Evolutionary conservation across 2,113 vertebrate species (phyloP).

Genomic region (Sula dactylatra): DNA sequence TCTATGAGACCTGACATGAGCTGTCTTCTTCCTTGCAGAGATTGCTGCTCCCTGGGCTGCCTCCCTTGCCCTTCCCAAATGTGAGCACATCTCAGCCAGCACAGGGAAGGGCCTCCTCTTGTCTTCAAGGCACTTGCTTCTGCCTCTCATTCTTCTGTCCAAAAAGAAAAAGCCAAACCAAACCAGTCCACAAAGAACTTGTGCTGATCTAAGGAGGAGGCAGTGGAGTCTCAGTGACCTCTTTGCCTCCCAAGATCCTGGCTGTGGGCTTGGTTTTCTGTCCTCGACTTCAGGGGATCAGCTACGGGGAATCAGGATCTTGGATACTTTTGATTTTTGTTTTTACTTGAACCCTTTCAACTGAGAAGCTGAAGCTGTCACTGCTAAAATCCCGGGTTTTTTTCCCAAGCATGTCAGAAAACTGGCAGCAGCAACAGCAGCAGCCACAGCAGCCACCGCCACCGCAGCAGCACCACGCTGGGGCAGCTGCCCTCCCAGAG

Average conservation of each 20-base stretch:
- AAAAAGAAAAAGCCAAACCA: not conserved
- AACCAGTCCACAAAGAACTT: not conserved
- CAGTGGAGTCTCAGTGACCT: not conserved
- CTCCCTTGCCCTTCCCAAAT: not conserved
- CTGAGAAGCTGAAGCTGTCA: conserved; percentile 71
- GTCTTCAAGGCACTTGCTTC: not conserved
- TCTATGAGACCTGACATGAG: not conserved
- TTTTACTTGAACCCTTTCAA: not conserved
- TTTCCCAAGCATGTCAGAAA: conserved; percentile 80
- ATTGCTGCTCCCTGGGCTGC: not conserved
- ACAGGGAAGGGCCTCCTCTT: not conserved
- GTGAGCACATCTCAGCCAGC: not conserved
- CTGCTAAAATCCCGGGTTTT: conserved; percentile 65
- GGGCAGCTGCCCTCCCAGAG: conserved; percentile 83
- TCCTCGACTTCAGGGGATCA: not conserved
- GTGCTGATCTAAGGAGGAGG: not conserved
- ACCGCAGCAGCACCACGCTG: conserved; percentile 81
- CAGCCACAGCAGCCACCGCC: conserved; percentile 64
- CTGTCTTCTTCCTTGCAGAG: conserved; percentile 64
- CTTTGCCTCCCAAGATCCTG: not conserved
- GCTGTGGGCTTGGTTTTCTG: conserved; percentile 22
- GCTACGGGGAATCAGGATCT: not conserved
- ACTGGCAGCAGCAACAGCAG: conserved; percentile 80
- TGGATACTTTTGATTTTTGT: not conserved
- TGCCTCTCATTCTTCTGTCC: not conserved